Evolutionary conservation across 1,140 invertebrate species (phyloP), one percentile per base, ranked within the genome.

Genomic region (Brachionus koreanus): DNA sequence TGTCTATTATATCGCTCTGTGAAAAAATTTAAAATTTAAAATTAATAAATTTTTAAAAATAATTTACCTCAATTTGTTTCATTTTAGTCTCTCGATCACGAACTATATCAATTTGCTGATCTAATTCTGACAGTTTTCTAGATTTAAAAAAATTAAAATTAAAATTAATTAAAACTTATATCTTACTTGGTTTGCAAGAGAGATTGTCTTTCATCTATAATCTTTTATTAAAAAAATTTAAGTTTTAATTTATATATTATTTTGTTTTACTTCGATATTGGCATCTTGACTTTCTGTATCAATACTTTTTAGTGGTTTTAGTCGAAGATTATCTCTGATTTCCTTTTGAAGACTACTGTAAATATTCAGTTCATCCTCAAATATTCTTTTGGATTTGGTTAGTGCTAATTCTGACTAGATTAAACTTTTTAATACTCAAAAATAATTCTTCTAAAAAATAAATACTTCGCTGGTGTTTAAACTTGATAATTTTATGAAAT

Each of bases 1-100:
- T 79, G 23, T 79, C 61, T 25, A 79, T 79, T 7, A 79, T 79
- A 65, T 79, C 76, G n/a, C 25, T 65, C 76, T 79, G 7, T 16
- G n/a, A 63, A 37, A 16, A 37, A 69, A 35, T 0, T 12, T 49
- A 2, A 49, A 16, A 46, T 46, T 35, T 76, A 19, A 4, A 10
- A 5, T 49, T 29, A 13, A 35, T 0, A 29, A 4, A 42, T 0
- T 74, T 42, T 39, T 33, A 74, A 42, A 1, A 74, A 37, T 33
- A 13, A 57, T 23, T 57, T 29, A 65, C 76, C 9, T 79, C 76
- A 43, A 79, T 79, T 63, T 79, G 76, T 39, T 42, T 57, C 29
- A 79, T 61, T 65, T 61, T 79, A 19, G 12, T 42, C 5, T 79
- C 76, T 79, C 76, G 35, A 29, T 79, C 37, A 61, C 29, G 19